Evolutionary conservation across 2,113 vertebrate genomes (phyloP), one percentile per base, ranked within the genome.

Genomic region (Vireo altiloquus): DNA sequence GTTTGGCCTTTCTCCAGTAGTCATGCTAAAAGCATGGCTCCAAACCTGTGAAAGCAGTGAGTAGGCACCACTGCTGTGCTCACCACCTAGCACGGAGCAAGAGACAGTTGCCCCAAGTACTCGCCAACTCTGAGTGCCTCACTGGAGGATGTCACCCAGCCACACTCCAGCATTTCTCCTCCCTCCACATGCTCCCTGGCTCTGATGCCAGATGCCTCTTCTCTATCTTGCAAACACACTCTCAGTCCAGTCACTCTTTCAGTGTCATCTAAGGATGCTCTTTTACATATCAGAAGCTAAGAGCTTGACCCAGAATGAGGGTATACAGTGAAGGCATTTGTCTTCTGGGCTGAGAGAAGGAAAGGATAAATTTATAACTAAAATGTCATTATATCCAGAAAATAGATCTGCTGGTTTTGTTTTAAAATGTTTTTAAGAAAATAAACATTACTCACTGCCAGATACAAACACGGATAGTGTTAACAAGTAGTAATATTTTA

Each of bases 1-100:
- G 42, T 59, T 87, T 97, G 96, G 96, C 94, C 83, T 65, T 96
- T 69, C 89, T 97, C 96, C 96, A 96, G 68, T 15, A 96, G 83
- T 78, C 86, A 93, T 81, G 82, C 68, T 96, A 81, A 49, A 94
- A 96, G 86, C 71, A 97, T 89, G 92, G 90, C 82, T 96, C 79
- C 44, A n/a, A 95, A 97, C 91, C 94, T 92, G 95, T 3, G 53
- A 95, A 96, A 90, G 89, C 86, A 95, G 59, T 52, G 83, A 97
- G 92, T 60, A 94, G 95, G 96, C 86, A 94, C 64, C 86, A 92
- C 92, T 95, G 92, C 92, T 95, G 94, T 47, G 91, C 89, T 93
- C 92, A 88, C 68, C 76, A 89, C 68, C 83, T 83, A 89, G 60
- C 72, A 71, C 0, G 1, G 91, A 93, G 91, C 92, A 96, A 90